These are phyloP conservation scores for Oreochromis tanganicae DNA, from an alignment of 2,113 vertebrate species.

Conservation along the genomic window DNA sequence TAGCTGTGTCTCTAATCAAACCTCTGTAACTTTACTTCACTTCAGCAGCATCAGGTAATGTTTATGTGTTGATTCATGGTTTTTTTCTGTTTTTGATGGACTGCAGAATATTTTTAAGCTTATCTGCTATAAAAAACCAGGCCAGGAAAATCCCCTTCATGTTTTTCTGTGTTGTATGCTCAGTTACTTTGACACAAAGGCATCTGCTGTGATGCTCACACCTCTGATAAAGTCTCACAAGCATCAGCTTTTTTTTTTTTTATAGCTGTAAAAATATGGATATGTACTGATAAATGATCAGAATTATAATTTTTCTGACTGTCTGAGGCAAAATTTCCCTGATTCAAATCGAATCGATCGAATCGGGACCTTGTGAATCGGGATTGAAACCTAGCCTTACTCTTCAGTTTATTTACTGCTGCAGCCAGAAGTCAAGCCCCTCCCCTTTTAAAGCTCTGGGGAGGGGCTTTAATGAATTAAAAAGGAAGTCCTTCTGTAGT, in stretches of 20 bases:
- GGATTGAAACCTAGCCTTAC: not conserved
- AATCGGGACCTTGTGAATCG: accelerated
- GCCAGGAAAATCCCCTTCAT: not conserved
- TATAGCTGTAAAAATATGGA: not conserved
- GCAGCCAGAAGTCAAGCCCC: not conserved
- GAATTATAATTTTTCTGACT: not conserved
- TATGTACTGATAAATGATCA: not conserved
- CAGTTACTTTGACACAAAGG: not conserved
- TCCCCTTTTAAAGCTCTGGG: not conserved
- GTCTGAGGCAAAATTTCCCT: not conserved
- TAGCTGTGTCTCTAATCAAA: not conserved
- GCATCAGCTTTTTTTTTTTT: not conserved
- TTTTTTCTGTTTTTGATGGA: not conserved
- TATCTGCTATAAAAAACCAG: not conserved
- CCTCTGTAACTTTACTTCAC: not conserved
- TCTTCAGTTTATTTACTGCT: not conserved
- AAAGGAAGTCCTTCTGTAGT: not conserved
- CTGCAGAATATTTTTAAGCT: not conserved
- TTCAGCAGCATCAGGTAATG: not conserved
- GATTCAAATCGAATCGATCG: accelerated
- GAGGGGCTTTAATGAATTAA: not conserved
- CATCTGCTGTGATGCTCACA: not conserved
- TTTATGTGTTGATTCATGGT: not conserved
- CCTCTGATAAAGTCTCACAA: accelerated
- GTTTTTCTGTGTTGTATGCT: not conserved